Conservation (phyloP, 2,888 invertebrate genomes). For the Acanthosepion esculentum region DNA sequence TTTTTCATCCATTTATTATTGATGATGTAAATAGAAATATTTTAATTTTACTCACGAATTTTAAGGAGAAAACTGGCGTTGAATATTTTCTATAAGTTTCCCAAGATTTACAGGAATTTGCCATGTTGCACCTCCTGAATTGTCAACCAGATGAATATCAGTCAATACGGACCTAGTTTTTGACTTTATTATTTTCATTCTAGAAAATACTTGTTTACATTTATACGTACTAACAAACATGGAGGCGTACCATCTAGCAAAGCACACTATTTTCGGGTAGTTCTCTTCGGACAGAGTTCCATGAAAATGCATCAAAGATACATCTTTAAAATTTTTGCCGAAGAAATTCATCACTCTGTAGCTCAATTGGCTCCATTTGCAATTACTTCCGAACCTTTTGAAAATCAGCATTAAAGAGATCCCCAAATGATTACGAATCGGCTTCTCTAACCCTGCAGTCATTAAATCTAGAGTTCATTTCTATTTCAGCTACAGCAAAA, state of each 20-base stretch:
- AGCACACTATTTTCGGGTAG: neutral
- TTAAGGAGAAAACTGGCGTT: neutral
- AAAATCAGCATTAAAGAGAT: neutral
- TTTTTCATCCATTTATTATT: neutral
- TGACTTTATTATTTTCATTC: neutral
- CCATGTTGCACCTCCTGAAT: neutral
- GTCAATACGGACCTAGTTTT: slow-evolving; percentile 33
- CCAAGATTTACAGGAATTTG: neutral
- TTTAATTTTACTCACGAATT: neutral
- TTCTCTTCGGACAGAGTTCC: neutral
- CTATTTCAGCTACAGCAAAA: neutral
- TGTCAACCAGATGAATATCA: neutral
- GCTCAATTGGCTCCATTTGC: neutral
- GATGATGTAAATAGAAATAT: neutral
- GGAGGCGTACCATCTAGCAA: neutral
- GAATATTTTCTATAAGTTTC: too few relatives aligned
- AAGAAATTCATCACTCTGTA: slow-evolving; percentile 6
- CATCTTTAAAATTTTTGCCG: slow-evolving; percentile 33
- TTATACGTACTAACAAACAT: neutral
- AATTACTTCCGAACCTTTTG: neutral
- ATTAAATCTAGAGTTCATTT: neutral
- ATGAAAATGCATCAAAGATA: neutral
- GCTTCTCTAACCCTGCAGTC: neutral
- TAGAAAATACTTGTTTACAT: neutral
- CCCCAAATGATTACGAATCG: neutral